Conservation (phyloP, 2,888 invertebrate species). For the Anticlea derivata region DNA sequence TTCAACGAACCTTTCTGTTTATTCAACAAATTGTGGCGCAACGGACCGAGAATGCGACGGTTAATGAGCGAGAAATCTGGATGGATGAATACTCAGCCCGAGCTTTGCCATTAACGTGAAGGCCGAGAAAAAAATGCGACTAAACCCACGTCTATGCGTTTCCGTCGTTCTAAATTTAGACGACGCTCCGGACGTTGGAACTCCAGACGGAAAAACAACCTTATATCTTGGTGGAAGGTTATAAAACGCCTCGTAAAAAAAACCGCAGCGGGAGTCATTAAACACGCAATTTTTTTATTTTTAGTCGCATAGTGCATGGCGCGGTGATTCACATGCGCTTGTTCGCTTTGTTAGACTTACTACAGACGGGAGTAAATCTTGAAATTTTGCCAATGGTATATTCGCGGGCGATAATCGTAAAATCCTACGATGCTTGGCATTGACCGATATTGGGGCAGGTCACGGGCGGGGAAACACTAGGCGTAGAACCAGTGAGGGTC, state of each 20-base stretch:
- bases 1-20: slow-evolving; percentile 63
- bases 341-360: slow-evolving; percentile 71
- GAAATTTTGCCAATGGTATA: slow-evolving; percentile 80
- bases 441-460: slow-evolving; percentile 76
- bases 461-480: slow-evolving; percentile 57
- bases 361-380: slow-evolving; percentile 77
- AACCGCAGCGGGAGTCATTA: slow-evolving; percentile 57
- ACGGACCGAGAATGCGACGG: slow-evolving; percentile 38
- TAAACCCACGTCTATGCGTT: slow-evolving; percentile 52
- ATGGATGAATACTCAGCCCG: slow-evolving; percentile 52
- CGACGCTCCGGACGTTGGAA: slow-evolving; percentile 46
- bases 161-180: slow-evolving; percentile 80
- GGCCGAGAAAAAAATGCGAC: slow-evolving; percentile 63
- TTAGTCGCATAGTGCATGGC: slow-evolving; percentile 26
- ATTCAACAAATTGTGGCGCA: slow-evolving; percentile 54
- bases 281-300: slow-evolving; percentile 47
- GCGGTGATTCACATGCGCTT: slow-evolving; percentile 60
- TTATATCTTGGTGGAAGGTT: slow-evolving; percentile 40
- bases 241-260: slow-evolving; percentile 51
- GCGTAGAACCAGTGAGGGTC: slow-evolving; percentile 46
- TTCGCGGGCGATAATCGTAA: slow-evolving; percentile 78
- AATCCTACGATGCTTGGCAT: slow-evolving; percentile 69
- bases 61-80: slow-evolving; percentile 58
- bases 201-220: slow-evolving; percentile 51
- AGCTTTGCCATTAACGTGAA: slow-evolving; percentile 76